phyloP scores from a whole-genome alignment of 2,113 vertebrate genomes.

The Coryphaenoides rupestris region DNA sequence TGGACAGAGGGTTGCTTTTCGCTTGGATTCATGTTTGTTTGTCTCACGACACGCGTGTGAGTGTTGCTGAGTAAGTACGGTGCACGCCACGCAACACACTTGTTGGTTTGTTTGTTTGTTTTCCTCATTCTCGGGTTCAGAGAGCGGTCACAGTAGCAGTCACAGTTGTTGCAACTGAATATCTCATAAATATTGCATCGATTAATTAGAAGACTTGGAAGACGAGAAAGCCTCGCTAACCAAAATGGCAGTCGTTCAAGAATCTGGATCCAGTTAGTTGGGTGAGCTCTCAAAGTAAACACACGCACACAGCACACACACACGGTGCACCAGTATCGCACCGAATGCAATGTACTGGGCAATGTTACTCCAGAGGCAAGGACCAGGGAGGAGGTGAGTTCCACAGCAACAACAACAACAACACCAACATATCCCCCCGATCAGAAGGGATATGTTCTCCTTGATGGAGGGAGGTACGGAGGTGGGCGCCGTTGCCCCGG shows the following conservation, averaged over 20 bases:
- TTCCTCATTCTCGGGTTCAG: constrained; percentile 13
- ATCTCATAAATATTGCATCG: constrained; percentile 3
- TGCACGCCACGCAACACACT: no score
- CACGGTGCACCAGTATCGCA: constrained; percentile 61
- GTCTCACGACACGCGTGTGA: no score
- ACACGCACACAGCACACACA: constrained; percentile 12
- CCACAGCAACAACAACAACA: constrained; percentile 42
- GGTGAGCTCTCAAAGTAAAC: not conserved
- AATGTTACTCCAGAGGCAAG: constrained; percentile 35
- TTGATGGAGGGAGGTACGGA: constrained; percentile 15
- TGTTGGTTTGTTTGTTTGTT: no score
- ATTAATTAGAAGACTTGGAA: constrained; percentile 14
- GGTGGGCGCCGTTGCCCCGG: constrained; percentile 28
- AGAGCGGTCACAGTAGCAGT: constrained; percentile 12
- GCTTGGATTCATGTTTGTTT: not conserved
- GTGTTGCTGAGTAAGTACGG: not conserved
- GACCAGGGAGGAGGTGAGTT: constrained; percentile 27
- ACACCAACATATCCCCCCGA: constrained; percentile 34
- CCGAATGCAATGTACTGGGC: constrained; percentile 53
- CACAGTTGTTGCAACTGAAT: constrained; percentile 22
- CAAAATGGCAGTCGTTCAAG: constrained; percentile 29
- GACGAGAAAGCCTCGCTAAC: constrained; percentile 24
- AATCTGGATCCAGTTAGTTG: constrained; percentile 17
- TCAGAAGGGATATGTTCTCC: constrained; percentile 36
- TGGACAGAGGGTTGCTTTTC: not conserved